These are phyloP conservation scores for Nasonia longicornis DNA, from an alignment of 1,140 invertebrate species.

Conservation along the genomic window DNA sequence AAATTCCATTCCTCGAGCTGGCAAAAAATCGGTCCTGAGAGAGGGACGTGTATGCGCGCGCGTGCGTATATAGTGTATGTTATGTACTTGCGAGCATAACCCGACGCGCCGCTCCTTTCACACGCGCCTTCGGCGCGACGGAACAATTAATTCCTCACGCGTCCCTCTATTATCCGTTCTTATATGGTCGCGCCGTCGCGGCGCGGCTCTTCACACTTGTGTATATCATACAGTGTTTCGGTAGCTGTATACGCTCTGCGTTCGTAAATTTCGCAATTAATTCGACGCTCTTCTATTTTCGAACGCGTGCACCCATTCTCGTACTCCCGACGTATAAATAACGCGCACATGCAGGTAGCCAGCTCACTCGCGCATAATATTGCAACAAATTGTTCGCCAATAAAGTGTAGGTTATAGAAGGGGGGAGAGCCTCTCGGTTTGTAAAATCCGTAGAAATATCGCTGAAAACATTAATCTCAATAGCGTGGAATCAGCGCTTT, in stretches of 20 bases:
- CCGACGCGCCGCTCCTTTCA: not conserved
- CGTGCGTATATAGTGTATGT: not conserved
- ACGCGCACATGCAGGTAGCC: too few species aligned
- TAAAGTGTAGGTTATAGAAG: not conserved
- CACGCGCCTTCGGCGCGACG: slow-evolving; percentile 30
- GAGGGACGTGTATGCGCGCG: not conserved
- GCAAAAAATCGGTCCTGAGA: slow-evolving; percentile 32
- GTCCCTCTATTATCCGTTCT: slow-evolving; percentile 31
- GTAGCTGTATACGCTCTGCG: not conserved
- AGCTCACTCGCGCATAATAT: not conserved
- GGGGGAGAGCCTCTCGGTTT: not conserved
- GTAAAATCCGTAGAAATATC: not conserved
- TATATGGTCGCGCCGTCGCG: not conserved
- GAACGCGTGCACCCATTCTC: too few species aligned
- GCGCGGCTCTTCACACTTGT: not conserved
- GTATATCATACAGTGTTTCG: not conserved
- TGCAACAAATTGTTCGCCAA: not conserved
- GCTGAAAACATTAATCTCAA: slow-evolving; percentile 18
- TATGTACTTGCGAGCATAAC: slow-evolving; percentile 32
- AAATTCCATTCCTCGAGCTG: slow-evolving; percentile 34
- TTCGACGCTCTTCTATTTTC: not conserved
- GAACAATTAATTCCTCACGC: slow-evolving; percentile 44
- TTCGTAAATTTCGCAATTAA: not conserved
- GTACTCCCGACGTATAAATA: too few species aligned
- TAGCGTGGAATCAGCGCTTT: not conserved